Evolutionary conservation across 1,140 invertebrate species (phyloP), one percentile per base, ranked within the genome.

Genomic region (Scylla paramamosain): DNA sequence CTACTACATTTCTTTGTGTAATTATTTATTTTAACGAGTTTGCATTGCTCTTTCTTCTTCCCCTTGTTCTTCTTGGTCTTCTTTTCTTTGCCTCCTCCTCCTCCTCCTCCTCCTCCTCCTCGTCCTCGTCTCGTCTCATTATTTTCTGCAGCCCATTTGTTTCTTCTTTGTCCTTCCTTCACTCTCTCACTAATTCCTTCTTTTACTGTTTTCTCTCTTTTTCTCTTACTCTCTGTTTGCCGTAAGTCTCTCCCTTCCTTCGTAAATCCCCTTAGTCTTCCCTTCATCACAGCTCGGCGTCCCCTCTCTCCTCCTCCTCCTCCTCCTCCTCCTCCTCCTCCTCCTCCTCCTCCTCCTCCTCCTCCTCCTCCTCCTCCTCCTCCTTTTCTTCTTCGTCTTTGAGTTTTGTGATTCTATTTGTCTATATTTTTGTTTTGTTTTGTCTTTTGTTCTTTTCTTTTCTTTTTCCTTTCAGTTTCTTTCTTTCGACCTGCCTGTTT

Each of bases 311-410:
- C 25, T 46, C 10, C 0, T 45, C 86, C 32, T n/a, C 25, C n/a
- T 14, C n/a, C 25, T 86, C 12, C 32, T 29, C n/a, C 12, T 16
- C 6, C 83, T 29, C 25, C 6, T 39, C n/a, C n/a, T 14, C 12
- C n/a, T 28, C 83, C 32, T 39, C 83, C 32, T 39, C 83, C n/a
- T 86, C 83, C 83, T 86, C 32, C n/a, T 46, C 39, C 45, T 46
- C 87, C 32, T 89, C 87, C 32, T 89, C 87, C n/a, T 39, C 32
- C 90, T 67, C 90, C 28, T 32, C n/a, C 77, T 82, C 28, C 89
- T 91, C 89, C 29, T 52, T 25, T 31, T 91, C 25, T 32, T 31
- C 25, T 25, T 91, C 16, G 4, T 25, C 0, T 31, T 14, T 25
- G 25, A 0, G 14, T 25, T 82, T 82, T 28, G 77, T 82, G 1